Evolutionary conservation across 2,888 invertebrate species (phyloP).

Genomic region (Aphidoletes aphidimyza): DNA sequence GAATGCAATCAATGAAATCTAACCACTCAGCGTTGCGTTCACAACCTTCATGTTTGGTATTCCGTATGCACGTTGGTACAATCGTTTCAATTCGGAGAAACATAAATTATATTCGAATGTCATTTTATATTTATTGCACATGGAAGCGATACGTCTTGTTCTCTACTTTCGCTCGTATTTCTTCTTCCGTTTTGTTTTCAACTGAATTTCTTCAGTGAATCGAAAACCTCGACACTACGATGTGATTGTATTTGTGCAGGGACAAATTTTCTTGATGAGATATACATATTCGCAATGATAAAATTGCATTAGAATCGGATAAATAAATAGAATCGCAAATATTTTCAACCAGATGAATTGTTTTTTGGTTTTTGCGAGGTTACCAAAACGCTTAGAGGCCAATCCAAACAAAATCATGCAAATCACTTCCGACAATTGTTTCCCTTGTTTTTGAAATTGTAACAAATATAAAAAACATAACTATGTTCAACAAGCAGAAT

Average conservation of each 20-base stretch:
- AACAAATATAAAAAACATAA: no score
- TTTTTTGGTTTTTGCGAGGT: no score
- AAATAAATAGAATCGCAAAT: not conserved
- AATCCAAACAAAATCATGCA: no score
- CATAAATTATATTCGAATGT: constrained; percentile 34
- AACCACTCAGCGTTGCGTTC: constrained; percentile 6
- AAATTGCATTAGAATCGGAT: not conserved
- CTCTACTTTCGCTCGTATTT: not conserved
- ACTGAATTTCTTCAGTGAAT: not conserved
- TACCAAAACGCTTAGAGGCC: no score
- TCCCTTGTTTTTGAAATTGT: no score
- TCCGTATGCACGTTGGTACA: not conserved
- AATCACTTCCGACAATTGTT: no score
- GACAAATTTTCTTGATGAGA: constrained; percentile 12
- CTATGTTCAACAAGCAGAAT: no score
- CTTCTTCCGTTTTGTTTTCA: not conserved
- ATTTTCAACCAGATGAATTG: not conserved
- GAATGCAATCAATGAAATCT: constrained; percentile 30
- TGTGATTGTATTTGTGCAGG: not conserved
- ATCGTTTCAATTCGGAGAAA: constrained; percentile 39
- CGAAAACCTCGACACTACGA: not conserved
- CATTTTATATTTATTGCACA: constrained; percentile 43
- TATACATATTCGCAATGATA: not conserved
- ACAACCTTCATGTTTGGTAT: not conserved
- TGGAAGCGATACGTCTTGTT: constrained; percentile 34